Evolutionary conservation across 2,888 invertebrate genomes (phyloP), one percentile per base, ranked within the genome.

Genomic region (Tupiocoris notatus): DNA sequence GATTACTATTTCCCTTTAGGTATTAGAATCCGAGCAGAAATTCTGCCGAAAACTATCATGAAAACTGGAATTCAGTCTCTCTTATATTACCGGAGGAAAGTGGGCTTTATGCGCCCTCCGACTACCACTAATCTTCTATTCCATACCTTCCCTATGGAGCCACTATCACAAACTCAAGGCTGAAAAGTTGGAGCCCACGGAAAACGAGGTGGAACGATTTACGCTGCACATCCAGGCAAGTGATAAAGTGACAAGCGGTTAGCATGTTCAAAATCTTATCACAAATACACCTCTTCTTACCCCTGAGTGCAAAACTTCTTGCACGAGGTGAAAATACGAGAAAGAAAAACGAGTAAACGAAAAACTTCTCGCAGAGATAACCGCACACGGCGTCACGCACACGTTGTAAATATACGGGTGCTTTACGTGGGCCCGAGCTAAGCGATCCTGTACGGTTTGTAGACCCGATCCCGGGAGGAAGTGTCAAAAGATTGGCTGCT

Each of bases 401-500:
- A 62, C 73, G 73, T 73, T 24, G 73, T 73, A 73, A 73, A 73
- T 73, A 73, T 39, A 73, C 73, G 9, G 61, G 73, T 54, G 62
- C 39, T 73, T 73, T 73, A 73, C 73, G 73, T 62, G 62, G 22
- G 25, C 54, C 63, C 18, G 25, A 62, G 6, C 39, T 12, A 39
- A 39, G n/a, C n/a, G n/a, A n/a, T n/a, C 39, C 39, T 39, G 39
- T 39, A 12, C 39, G 12, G 6, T 39, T 12, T 39, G 39, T 39
- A 39, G 12, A 39, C 39, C 39, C 39, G 12, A 12, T 39, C 6
- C 39, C 20, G 63, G 56, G 73, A 63, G 73, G 73, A 73, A 73
- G 73, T 73, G 73, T 73, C 73, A 73, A 73, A 73, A 73, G 73
- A 73, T 73, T 73, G 73, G 62, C 73, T 73, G 73, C 73, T 73